Percentiles rank a stretch among this genome's conserved stretches.
These are phyloP conservation scores for Peromyscus leucopus DNA, from an alignment of 2,113 vertebrate species.

Conservation along the genomic window DNA sequence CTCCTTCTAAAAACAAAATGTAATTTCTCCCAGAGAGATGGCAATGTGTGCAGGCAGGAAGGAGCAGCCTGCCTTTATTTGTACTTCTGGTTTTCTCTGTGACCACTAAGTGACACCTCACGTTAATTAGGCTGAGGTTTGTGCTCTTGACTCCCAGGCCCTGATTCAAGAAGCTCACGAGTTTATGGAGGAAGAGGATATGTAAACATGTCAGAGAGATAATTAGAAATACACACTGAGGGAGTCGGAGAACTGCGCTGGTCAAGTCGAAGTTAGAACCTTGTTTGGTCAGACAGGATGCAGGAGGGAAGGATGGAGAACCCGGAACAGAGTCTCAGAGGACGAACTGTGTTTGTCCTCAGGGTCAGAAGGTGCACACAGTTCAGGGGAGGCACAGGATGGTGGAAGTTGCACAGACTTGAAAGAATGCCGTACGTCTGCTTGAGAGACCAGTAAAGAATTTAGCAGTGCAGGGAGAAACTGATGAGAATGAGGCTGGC, in stretches of 20 bases:
- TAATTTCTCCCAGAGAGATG: conserved; percentile 55
- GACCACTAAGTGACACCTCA: conserved; percentile 8
- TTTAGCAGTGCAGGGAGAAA: neutral
- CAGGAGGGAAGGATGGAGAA: conserved; percentile 20
- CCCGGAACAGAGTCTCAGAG: neutral
- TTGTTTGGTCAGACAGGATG: conserved; percentile 24
- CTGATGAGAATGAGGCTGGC: neutral
- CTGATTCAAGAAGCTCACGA: conserved; percentile 3
- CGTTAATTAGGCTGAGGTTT: conserved; percentile 51
- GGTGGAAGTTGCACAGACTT: neutral
- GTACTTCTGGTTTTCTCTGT: conserved; percentile 37
- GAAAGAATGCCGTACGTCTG: neutral
- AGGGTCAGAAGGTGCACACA: neutral
- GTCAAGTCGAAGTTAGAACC: conserved; percentile 24
- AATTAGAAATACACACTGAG: conserved; percentile 29
- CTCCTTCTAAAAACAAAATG: conserved; percentile 30
- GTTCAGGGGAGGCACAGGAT: neutral
- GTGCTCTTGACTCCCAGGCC: neutral
- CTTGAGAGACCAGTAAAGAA: neutral
- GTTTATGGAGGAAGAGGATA: conserved; percentile 23
- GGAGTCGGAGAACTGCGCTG: neutral
- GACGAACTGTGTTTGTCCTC: neutral
- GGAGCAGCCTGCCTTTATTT: neutral
- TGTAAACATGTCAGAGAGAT: conserved; percentile 43
- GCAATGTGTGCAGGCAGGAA: neutral